phyloP scores from a whole-genome alignment of 2,113 vertebrate species.

The Pseudopipra pipra region DNA sequence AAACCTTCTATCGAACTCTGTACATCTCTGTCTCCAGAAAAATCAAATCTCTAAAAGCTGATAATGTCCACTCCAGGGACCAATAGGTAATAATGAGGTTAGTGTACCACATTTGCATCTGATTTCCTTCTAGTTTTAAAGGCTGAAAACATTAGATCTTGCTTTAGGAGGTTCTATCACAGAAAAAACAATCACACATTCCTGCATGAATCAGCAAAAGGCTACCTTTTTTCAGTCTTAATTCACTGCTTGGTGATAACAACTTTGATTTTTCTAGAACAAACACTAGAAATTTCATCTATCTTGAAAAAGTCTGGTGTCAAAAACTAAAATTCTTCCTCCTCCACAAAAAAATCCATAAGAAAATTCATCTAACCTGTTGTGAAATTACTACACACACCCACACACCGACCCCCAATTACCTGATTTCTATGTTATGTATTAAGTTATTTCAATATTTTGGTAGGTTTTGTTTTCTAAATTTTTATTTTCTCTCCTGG shows the following conservation, averaged over 20 bases:
- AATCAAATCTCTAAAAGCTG: neutral
- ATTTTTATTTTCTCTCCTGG: neutral
- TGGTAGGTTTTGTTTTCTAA: neutral
- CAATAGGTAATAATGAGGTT: neutral
- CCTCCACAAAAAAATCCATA: neutral
- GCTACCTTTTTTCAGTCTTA: neutral
- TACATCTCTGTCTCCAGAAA: neutral
- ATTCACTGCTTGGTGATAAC: neutral
- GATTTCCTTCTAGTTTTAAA: neutral
- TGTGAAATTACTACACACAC: neutral
- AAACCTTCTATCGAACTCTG: neutral
- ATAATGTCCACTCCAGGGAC: neutral
- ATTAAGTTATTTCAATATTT: neutral
- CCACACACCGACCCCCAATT: fast-evolving
- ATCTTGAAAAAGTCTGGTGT: neutral
- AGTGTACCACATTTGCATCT: neutral
- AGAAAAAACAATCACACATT: neutral
- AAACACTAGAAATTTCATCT: neutral
- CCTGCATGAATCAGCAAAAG: neutral
- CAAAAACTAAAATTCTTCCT: neutral
- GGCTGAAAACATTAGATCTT: neutral
- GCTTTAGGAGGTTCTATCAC: neutral
- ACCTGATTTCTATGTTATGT: neutral
- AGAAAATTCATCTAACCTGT: neutral
- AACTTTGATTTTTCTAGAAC: neutral